Conservation (phyloP, 2,797 vertebrate genomes). For the Poeciliopsis gracilis region DNA sequence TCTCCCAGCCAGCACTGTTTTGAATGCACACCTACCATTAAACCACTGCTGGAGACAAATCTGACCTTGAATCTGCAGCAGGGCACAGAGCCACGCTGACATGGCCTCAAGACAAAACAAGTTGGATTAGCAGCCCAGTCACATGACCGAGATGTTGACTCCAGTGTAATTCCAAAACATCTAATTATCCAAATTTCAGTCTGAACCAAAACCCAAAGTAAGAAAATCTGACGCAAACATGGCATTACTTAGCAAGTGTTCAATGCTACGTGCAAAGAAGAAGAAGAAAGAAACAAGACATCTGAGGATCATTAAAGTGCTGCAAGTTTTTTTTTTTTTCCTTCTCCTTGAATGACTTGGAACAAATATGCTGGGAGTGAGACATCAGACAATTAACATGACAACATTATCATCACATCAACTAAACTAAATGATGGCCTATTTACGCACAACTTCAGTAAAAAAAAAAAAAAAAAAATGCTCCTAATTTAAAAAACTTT, state of each 20-base stretch:
- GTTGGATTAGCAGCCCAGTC: constrained; percentile 42
- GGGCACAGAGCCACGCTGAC: constrained; percentile 39
- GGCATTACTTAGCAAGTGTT: background rate
- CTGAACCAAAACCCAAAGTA: constrained; percentile 23
- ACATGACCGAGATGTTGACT: constrained; percentile 47
- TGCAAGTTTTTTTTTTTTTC: constrained; percentile 12
- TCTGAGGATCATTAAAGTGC: background rate
- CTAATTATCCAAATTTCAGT: constrained; percentile 49
- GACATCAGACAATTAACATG: constrained; percentile 18
- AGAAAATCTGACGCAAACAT: constrained; percentile 4
- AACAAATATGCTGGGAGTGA: constrained; percentile 9
- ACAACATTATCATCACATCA: constrained; percentile 9
- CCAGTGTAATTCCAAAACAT: constrained; percentile 43
- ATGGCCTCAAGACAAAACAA: constrained; percentile 62
- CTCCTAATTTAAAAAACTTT: constrained; percentile 2
- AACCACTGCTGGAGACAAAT: constrained; percentile 32
- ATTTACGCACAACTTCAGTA: constrained; percentile 27
- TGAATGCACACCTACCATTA: constrained; percentile 11
- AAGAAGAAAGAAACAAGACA: constrained; percentile 9
- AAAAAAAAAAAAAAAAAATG: constrained; percentile 15
- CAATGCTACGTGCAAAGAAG: background rate
- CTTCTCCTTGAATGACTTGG: background rate
- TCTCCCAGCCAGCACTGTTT: constrained; percentile 1
- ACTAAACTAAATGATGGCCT: background rate
- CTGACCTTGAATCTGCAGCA: constrained; percentile 60